Base-by-base conservation (phyloP, 2,113 vertebrate genomes). In the Ellobius talpinus region DNA sequence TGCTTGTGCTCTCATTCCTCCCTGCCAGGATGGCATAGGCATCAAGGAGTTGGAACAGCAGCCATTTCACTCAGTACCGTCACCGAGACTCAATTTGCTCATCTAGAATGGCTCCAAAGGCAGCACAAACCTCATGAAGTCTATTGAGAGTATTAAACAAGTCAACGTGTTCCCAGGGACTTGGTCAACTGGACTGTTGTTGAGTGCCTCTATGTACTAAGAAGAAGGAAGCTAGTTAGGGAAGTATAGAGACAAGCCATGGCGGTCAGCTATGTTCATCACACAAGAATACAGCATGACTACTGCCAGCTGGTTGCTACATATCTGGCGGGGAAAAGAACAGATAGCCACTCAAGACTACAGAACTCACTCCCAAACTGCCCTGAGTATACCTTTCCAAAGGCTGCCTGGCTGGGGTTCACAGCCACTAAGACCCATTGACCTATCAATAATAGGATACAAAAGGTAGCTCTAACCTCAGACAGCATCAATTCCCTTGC, bases 91-190 rank as follows among this genome's bases (percentile, higher is more conserved):
- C 68, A 68, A 65, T 89, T 66, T 81, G 81, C 19, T 87, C 24
- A 77, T 72, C 29, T 82, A 16, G 72, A 93, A 73, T 87, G 65
- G 36, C 76, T 92, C 68, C 50, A 96, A 61, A 86, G 47, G 76
- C 9, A 73, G 11, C 16, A 88, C 45, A 84, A 88, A 92, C 26
- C 2, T 66, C 47, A 52, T 73, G 23, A 63, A 47, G 8, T 79
- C 86, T 90, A 6, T 4, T 58, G 12, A 63, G 33, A 77, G 61
- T 55, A 79, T 12, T 77, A 68, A 87, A 93, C 36, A 94, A 82
- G 1, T 78, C 73, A 87, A 7, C 55, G 3, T 76, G 14, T 11
- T 86, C 12, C 58, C 16, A 79, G 58, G 61, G 61, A 92, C 12
- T 61, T 93, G n/a, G 45, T 29, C 52, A 81, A 74, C 45, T 39